Conservation (phyloP, 2,888 invertebrate genomes). For the Lasioglossum zephyrum region DNA sequence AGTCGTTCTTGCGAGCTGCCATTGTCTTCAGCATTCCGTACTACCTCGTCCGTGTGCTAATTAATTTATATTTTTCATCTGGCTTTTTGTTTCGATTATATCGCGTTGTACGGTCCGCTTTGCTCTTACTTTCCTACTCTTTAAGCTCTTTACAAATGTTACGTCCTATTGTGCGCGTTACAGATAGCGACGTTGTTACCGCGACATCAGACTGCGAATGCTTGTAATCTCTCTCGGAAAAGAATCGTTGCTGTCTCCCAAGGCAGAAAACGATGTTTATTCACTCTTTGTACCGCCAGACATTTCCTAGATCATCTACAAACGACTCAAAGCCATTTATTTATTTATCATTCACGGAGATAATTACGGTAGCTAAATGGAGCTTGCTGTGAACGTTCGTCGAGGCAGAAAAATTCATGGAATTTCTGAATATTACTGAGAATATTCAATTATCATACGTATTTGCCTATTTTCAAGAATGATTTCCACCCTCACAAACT, state of each 20-base stretch:
- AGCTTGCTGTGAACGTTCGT: neutral
- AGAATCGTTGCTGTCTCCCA: neutral
- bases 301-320: neutral
- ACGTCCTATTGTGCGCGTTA: neutral
- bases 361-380: neutral
- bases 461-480: neutral
- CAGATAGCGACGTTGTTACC: neutral
- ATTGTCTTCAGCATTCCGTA: conserved; percentile 1
- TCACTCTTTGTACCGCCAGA: neutral
- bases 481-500: neutral
- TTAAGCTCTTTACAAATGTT: neutral
- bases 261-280: neutral
- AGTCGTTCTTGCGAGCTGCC: neutral
- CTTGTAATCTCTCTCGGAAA: neutral
- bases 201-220: neutral
- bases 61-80: conserved; percentile 4
- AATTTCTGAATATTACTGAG: neutral
- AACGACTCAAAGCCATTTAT: neutral
- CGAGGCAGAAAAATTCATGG: neutral
- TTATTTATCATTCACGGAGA: neutral
- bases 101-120: neutral
- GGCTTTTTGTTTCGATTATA: neutral
- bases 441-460: too few species aligned
- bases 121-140: neutral
- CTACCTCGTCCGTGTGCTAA: conserved; percentile 4